phyloP scores from a whole-genome alignment of 2,888 invertebrate genomes.

The Ophion costatus region DNA sequence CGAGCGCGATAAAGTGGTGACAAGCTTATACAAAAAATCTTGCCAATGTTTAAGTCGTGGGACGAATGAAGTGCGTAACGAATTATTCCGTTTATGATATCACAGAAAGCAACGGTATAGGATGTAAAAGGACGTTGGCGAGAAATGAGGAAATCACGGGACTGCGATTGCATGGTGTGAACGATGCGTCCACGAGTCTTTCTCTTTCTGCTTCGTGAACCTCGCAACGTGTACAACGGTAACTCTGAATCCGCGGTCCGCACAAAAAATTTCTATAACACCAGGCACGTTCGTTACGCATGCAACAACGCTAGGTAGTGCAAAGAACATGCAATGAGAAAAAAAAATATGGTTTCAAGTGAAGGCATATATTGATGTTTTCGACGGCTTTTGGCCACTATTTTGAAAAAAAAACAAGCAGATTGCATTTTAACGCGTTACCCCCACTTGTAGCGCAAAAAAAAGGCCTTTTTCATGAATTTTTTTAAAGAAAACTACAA shows the following conservation, averaged over 20 bases:
- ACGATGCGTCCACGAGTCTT: slow-evolving; percentile 30
- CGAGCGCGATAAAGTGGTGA: not conserved
- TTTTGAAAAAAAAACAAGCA: not conserved
- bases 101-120: slow-evolving; percentile 23
- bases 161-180: not conserved
- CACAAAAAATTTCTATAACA: not conserved
- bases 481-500: too few relatives aligned
- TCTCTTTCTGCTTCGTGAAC: not conserved
- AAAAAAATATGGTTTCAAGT: not conserved
- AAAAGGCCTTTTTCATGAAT: too few relatives aligned
- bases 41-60: not conserved
- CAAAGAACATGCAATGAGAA: not conserved
- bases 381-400: not conserved
- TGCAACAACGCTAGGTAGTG: not conserved
- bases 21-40: not conserved
- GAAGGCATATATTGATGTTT: not conserved
- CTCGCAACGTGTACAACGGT: slow-evolving; percentile 17
- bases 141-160: slow-evolving; percentile 37
- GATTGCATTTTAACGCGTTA: not conserved
- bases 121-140: slow-evolving; percentile 4
- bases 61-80: not conserved
- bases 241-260: not conserved
- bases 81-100: slow-evolving; percentile 4
- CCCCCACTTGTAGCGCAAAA: too few relatives aligned
- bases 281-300: not conserved